Evolutionary conservation across 2,797 vertebrate genomes (phyloP).

Genomic region (Carcharodon carcharias): DNA sequence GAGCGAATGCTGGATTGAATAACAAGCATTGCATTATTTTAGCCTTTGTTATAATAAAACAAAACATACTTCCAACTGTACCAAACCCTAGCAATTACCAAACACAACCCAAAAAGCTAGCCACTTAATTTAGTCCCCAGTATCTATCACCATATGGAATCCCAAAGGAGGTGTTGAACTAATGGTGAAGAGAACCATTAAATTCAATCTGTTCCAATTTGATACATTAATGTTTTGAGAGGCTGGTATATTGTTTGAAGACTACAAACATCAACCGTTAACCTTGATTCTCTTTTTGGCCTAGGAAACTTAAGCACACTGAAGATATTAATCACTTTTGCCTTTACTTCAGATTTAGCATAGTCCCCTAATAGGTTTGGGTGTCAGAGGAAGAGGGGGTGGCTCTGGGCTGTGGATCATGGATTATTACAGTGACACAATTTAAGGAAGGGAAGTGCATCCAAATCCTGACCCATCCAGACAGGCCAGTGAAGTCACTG

Average conservation of each 20-base stretch:
- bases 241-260: not conserved
- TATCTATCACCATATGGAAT: not conserved
- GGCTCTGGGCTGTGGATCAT: not conserved
- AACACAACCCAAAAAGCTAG: not conserved
- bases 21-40: not conserved
- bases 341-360: not conserved
- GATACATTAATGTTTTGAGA: not conserved
- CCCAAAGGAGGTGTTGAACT: not conserved
- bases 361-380: not conserved
- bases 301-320: not conserved
- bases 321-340: not conserved
- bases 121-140: not conserved
- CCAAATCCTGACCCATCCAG: not conserved
- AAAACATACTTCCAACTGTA: not conserved
- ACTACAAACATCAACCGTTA: not conserved
- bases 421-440: not conserved
- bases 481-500: not conserved
- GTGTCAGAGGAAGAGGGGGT: not conserved
- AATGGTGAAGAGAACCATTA: not conserved
- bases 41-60: slow-evolving; percentile 3
- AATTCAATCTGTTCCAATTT: not conserved
- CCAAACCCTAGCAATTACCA: not conserved
- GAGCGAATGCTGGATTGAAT: slow-evolving; percentile 36
- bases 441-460: not conserved
- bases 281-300: not conserved